Evolutionary conservation across 2,888 invertebrate species (phyloP), one percentile per base, ranked within the genome.

Genomic region (Taenaris catops): DNA sequence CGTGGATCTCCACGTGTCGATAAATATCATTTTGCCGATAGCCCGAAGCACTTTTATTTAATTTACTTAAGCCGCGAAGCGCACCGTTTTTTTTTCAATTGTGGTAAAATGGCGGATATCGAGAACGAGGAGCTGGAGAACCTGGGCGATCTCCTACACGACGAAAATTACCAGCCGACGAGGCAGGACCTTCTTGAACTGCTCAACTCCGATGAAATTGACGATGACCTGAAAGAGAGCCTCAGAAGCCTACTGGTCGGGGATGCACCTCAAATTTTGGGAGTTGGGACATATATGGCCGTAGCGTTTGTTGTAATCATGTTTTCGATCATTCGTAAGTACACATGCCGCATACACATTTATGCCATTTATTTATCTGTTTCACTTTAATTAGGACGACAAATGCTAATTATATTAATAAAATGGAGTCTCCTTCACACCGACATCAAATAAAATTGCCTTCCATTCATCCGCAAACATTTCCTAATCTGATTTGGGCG

Each of bases 201-300:
- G 62, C 65, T 92, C 9, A 88, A 92, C 8, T 62, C 78, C 0
- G 80, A 91, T 51, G 90, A 88, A 1, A 56, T 93, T 1, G 72
- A 87, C 28, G 92, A 92, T 2, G 90, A 90, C 9, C 89, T 91
- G 31, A 91, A 88, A 44, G 89, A 89, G n/a, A 86, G 75, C 32
- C 51, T 93, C 8, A 84, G 76, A 34, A 74, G 74, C 1, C 78
- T 88, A 58, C 54, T 92, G 26, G 63, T 79, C 0, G 87, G 80
- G 0, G 72, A 84, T 24, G 68, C 71, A 27, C 84, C 67, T 0
- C 70, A 64, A 51, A 66, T 80, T 1, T 68, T 83, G 6, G 80
- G 73, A 0, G 53, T 60, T 1, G 67, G 76, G 0, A 55, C 67
- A 0, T 12, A 62, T 1, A 34, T 81, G 20, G 78, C 65, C 1